Evolutionary conservation across 2,888 invertebrate species (phyloP).

Genomic region (Rotaria sp.): DNA sequence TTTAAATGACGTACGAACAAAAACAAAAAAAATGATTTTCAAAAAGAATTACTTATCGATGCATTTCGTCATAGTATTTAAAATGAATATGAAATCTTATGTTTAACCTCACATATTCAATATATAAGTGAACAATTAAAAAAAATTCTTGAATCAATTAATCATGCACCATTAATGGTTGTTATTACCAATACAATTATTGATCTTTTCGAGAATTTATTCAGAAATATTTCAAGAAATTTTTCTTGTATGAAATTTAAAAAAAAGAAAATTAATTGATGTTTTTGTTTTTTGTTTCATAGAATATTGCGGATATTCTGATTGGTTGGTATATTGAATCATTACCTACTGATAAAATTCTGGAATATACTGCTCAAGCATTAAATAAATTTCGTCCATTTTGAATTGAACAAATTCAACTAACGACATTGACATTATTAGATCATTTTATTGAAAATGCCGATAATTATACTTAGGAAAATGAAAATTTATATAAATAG

Average conservation of each 20-base stretch:
- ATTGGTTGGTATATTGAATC: conserved; percentile 92
- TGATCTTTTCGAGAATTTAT: conserved; percentile 68
- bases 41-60: background rate
- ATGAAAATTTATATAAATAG: background rate
- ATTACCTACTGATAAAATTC: conserved; percentile 71
- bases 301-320: conserved; percentile 80
- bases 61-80: background rate
- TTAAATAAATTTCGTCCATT: conserved; percentile 72
- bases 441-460: conserved; percentile 87
- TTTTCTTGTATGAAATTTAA: too few relatives aligned
- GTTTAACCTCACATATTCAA: conserved; percentile 92
- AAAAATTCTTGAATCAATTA: conserved; percentile 72
- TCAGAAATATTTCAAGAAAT: conserved; percentile 69
- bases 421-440: conserved; percentile 74
- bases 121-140: conserved; percentile 78
- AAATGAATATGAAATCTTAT: conserved; percentile 74
- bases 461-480: conserved; percentile 66
- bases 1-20: background rate
- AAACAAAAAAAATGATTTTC: conserved; percentile 5
- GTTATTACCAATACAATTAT: conserved; percentile 74
- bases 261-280: too few relatives aligned
- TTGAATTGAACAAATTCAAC: conserved; percentile 71
- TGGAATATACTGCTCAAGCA: conserved; percentile 70
- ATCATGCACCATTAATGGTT: conserved; percentile 71
- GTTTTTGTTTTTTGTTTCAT: too few relatives aligned